Percentiles rank a stretch among this genome's conserved stretches.
Conservation (phyloP, 2,888 invertebrate species). For the Rhodophaea formosa region DNA sequence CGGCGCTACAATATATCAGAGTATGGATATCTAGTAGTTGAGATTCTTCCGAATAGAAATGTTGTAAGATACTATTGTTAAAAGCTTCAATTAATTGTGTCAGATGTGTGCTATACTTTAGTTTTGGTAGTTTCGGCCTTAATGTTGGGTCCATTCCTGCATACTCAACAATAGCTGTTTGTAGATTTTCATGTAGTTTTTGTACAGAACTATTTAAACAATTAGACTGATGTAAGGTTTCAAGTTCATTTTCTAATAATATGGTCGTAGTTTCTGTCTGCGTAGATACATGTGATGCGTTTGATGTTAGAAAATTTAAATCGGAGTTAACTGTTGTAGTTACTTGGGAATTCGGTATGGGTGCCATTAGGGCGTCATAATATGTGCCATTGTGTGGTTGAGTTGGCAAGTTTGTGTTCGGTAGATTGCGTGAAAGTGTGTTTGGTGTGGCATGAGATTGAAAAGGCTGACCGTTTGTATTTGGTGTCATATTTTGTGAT, state of each 20-base stretch:
- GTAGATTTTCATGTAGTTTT: not conserved
- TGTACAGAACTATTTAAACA: not conserved
- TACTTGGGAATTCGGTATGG: too few species aligned
- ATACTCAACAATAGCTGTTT: not conserved
- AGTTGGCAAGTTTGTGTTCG: too few species aligned
- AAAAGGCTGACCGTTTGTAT: too few species aligned
- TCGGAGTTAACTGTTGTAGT: too few species aligned
- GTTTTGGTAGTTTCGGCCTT: not conserved
- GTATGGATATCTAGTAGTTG: constrained; percentile 18
- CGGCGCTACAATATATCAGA: constrained; percentile 26
- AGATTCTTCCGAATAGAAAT: not conserved
- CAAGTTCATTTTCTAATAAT: not conserved
- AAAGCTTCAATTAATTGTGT: not conserved
- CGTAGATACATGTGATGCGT: too few species aligned
- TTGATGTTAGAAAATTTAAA: too few species aligned
- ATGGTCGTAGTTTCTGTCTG: too few species aligned
- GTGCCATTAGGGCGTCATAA: too few species aligned
- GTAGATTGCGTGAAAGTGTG: too few species aligned
- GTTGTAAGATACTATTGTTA: not conserved
- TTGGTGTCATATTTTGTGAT: not conserved
- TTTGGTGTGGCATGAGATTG: too few species aligned
- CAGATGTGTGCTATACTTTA: not conserved
- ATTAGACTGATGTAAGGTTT: not conserved
- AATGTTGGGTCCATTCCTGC: not conserved
- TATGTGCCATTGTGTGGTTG: too few species aligned